Percentiles rank a stretch among this genome's conserved stretches.
These are phyloP conservation scores for Meliscaeva auricollis DNA, from an alignment of 2,888 invertebrate species.

Conservation along the genomic window DNA sequence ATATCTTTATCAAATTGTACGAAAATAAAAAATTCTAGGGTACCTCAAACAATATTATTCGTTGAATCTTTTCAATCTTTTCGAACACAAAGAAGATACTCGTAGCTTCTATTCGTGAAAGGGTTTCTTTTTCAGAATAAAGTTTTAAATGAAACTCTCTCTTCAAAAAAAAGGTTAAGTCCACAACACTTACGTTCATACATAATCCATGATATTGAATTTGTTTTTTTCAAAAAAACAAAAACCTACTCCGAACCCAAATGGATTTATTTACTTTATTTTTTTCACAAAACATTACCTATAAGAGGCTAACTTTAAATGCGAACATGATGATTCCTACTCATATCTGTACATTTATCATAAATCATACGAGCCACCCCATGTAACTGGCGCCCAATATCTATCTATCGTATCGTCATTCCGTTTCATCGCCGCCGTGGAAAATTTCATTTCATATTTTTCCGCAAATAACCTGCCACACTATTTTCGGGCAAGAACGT, in stretches of 20 bases:
- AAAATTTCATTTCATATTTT: not conserved
- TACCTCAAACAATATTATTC: too few relatives aligned
- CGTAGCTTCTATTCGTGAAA: not conserved
- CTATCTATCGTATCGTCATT: not conserved
- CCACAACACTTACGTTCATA: not conserved
- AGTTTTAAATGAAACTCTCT: not conserved
- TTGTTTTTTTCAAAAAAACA: not conserved
- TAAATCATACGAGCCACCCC: constrained; percentile 43
- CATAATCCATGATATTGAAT: constrained; percentile 13
- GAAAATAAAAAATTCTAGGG: too few relatives aligned
- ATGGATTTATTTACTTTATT: constrained; percentile 26
- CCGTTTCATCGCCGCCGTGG: not conserved
- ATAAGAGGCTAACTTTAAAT: constrained; percentile 33
- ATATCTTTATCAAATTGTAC: too few relatives aligned
- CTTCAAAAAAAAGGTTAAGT: not conserved
- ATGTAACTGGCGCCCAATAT: constrained; percentile 42
- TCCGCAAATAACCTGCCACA: constrained; percentile 48
- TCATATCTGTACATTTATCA: constrained; percentile 18
- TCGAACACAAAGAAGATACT: too few relatives aligned
- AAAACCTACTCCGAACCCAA: not conserved
- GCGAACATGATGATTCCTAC: constrained; percentile 14
- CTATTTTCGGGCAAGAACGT: constrained; percentile 27
- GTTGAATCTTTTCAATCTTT: too few relatives aligned
- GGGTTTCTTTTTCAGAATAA: not conserved
- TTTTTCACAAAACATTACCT: not conserved